Evolutionary conservation across 1,140 invertebrate genomes (phyloP).

Genomic region (Drosophila santomea): DNA sequence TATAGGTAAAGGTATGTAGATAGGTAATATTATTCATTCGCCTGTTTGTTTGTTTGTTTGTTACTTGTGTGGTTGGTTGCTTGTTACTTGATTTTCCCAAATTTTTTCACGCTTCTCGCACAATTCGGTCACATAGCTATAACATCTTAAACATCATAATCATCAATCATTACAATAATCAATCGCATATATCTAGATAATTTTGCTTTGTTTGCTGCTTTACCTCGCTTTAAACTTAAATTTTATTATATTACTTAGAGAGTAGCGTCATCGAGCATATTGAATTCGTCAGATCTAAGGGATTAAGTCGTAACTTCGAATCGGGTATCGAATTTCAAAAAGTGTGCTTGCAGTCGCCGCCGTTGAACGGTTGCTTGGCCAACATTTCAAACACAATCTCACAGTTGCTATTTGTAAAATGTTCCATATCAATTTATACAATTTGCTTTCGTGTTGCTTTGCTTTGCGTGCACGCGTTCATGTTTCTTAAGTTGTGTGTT

Average conservation of each 20-base stretch:
- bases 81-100: conserved; percentile 55
- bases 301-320: conserved; percentile 41
- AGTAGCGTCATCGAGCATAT: conserved; percentile 83
- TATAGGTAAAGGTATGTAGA: conserved; percentile 82
- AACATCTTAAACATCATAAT: conserved; percentile 81
- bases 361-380: conserved; percentile 64
- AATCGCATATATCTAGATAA: conserved; percentile 64
- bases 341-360: conserved; percentile 42
- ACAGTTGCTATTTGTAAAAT: conserved; percentile 64
- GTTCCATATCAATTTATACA: conserved; percentile 55
- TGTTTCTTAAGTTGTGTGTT: conserved; percentile 8
- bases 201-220: conserved; percentile 66
- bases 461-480: conserved; percentile 18
- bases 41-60: conserved; percentile 77
- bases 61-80: conserved; percentile 71
- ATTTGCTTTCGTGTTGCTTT: conserved; percentile 17
- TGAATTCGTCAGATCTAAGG: conserved; percentile 79
- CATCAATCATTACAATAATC: conserved; percentile 74
- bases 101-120: conserved; percentile 55
- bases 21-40: conserved; percentile 83
- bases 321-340: conserved; percentile 36
- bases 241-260: conserved; percentile 79
- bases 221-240: conserved; percentile 76
- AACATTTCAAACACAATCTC: conserved; percentile 68
- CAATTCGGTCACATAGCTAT: conserved; percentile 77